A percentile compares a stretch with the other conserved stretches of the same genome.
These are phyloP conservation scores for Nebria salina DNA, from an alignment of 2,888 invertebrate genomes.

Conservation along the genomic window DNA sequence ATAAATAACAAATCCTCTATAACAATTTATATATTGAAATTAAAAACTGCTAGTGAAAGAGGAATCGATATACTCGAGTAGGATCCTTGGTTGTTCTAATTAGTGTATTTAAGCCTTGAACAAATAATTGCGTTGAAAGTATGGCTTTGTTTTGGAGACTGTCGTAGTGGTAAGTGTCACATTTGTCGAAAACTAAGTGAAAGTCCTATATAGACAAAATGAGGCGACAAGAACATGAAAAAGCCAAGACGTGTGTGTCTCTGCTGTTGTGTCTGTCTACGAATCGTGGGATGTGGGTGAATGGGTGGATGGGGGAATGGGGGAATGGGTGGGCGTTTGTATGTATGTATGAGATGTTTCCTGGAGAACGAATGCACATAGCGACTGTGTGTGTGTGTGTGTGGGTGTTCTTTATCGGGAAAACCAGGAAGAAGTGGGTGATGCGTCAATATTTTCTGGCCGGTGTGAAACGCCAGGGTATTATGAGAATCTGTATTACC, in stretches of 20 bases:
- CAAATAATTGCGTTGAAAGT: neutral
- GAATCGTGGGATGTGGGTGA: too few relatives aligned
- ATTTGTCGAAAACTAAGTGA: neutral
- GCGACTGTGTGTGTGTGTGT: neutral
- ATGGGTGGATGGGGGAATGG: too few relatives aligned
- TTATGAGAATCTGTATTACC: constrained; percentile 30
- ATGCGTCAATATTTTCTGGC: constrained; percentile 1
- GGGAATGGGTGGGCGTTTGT: neutral
- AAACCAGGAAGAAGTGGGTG: neutral
- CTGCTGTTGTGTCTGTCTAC: too few relatives aligned
- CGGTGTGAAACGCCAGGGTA: constrained; percentile 13
- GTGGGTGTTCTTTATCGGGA: neutral
- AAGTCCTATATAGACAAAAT: neutral
- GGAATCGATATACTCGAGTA: neutral
- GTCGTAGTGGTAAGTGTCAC: neutral
- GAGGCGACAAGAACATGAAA: neutral
- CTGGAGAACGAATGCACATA: neutral
- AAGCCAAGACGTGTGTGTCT: neutral
- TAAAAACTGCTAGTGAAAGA: too few relatives aligned
- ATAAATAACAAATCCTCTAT: too few relatives aligned
- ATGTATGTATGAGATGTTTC: neutral
- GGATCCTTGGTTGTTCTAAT: neutral
- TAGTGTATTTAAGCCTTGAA: neutral
- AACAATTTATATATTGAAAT: too few relatives aligned
- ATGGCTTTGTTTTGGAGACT: neutral